These are phyloP conservation scores for Poeciliopsis occidentalis DNA, from an alignment of 2,113 vertebrate genomes.

Conservation along the genomic window DNA sequence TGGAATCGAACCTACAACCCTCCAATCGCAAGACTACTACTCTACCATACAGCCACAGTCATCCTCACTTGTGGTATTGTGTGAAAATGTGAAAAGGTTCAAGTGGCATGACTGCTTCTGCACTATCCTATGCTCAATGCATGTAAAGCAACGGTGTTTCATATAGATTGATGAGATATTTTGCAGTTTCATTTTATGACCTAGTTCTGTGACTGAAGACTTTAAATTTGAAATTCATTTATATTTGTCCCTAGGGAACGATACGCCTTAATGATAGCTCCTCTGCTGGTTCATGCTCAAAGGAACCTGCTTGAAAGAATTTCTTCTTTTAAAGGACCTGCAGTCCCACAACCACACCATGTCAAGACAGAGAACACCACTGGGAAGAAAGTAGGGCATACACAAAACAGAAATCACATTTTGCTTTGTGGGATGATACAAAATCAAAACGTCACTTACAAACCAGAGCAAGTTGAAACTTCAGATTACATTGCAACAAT, in stretches of 20 bases:
- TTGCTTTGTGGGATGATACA: neutral
- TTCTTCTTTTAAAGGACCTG: conserved; percentile 58
- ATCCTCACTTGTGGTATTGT: neutral
- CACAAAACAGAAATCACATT: neutral
- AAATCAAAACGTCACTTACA: neutral
- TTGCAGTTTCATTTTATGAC: neutral
- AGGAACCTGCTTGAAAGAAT: conserved; percentile 85
- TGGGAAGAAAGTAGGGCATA: conserved; percentile 78
- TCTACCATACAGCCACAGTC: too few relatives aligned
- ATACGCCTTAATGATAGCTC: conserved; percentile 85
- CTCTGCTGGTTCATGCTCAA: conserved; percentile 88
- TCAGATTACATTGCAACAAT: neutral
- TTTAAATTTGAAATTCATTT: neutral
- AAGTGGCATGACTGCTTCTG: neutral
- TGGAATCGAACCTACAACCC: too few relatives aligned
- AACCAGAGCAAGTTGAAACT: neutral
- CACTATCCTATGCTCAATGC: neutral
- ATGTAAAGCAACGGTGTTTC: neutral
- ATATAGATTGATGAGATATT: neutral
- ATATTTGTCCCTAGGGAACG: conserved; percentile 80
- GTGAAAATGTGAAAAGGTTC: neutral
- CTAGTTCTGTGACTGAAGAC: neutral
- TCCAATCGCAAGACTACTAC: too few relatives aligned
- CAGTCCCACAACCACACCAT: conserved; percentile 76
- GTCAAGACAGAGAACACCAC: conserved; percentile 63